phyloP scores from a whole-genome alignment of 2,113 vertebrate genomes.

The Brachypteracias leptosomus region DNA sequence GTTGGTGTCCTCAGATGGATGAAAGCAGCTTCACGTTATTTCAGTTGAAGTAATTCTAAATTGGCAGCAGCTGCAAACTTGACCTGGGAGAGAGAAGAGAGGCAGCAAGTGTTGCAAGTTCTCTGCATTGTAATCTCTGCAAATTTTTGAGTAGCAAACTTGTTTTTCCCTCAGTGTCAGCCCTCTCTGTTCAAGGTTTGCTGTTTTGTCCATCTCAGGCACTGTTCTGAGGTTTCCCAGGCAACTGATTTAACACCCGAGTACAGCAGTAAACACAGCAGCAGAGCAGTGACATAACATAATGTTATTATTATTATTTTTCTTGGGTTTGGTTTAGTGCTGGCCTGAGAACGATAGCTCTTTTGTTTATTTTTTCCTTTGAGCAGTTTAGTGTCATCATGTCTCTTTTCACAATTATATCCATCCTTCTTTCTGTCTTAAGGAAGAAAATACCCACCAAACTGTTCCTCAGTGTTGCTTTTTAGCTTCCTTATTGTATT shows the following conservation, averaged over 20 bases:
- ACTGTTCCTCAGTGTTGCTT: not conserved
- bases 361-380: not conserved
- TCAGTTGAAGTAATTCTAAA: not conserved
- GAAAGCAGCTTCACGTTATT: not conserved
- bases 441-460: not conserved
- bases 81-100: not conserved
- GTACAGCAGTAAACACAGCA: conserved; percentile 4
- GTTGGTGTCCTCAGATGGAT: not conserved
- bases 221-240: conserved; percentile 37
- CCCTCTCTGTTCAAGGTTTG: not conserved
- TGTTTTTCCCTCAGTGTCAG: not conserved
- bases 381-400: not conserved
- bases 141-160: not conserved
- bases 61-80: not conserved
- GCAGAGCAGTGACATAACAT: not conserved
- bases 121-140: not conserved
- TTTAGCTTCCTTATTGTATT: not conserved
- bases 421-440: not conserved
- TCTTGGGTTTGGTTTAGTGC: not conserved
- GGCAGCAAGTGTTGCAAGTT: not conserved
- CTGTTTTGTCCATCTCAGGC: not conserved
- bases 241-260: conserved; percentile 39
- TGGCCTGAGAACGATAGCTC: not conserved
- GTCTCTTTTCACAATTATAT: not conserved
- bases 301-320: not conserved